These are phyloP conservation scores for Rhincodon typus DNA, from an alignment of 2,797 vertebrate species.

Conservation along the genomic window DNA sequence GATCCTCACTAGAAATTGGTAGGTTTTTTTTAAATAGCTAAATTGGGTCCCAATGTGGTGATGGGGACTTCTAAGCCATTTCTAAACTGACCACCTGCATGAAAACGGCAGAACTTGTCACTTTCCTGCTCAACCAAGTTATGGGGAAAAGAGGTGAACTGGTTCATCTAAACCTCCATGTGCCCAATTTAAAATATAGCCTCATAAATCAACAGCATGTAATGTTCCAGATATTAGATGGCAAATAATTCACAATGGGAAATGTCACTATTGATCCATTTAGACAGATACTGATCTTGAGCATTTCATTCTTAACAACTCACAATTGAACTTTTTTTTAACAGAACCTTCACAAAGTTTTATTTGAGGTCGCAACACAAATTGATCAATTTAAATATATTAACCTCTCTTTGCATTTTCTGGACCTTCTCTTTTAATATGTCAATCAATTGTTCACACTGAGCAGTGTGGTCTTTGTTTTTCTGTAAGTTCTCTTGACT, in stretches of 20 bases:
- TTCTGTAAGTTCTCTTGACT: slow-evolving; percentile 47
- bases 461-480: slow-evolving; percentile 43
- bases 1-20: background rate
- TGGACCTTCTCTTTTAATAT: slow-evolving; percentile 48
- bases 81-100: background rate
- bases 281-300: background rate
- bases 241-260: background rate
- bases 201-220: background rate
- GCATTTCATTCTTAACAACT: background rate
- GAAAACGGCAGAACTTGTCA: background rate
- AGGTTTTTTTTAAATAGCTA: background rate
- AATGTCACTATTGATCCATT: background rate
- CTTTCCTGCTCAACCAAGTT: background rate
- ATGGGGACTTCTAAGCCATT: background rate
- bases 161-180: background rate
- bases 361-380: background rate
- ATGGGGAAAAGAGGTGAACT: background rate
- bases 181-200: background rate
- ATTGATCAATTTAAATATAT: slow-evolving; percentile 5
- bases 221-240: background rate
- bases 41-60: background rate
- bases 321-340: background rate
- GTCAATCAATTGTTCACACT: slow-evolving; percentile 45
- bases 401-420: slow-evolving; percentile 49
- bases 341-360: background rate